Evolutionary conservation across 2,888 invertebrate species (phyloP).

Genomic region (Dolichopus griseipennis): DNA sequence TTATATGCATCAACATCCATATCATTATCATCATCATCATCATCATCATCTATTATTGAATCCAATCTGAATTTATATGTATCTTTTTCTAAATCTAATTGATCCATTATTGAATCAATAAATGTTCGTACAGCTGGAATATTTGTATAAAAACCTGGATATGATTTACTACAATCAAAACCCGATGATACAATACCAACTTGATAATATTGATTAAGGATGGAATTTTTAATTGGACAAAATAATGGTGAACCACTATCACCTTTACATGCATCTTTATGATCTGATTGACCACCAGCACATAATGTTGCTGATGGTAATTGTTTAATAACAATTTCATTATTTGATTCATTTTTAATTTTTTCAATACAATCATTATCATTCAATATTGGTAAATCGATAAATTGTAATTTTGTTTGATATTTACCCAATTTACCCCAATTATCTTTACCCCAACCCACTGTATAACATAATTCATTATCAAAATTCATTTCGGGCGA

Average conservation of each 20-base stretch:
- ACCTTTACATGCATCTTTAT: conserved; percentile 27
- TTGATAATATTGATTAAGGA: conserved; percentile 8
- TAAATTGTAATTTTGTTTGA: background rate
- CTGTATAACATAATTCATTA: conserved; percentile 20
- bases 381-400: background rate
- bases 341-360: background rate
- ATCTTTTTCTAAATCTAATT: no score
- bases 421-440: background rate
- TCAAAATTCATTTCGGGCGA: conserved; percentile 41
- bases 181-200: conserved; percentile 51
- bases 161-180: conserved; percentile 57
- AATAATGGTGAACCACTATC: conserved; percentile 57
- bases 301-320: conserved; percentile 60
- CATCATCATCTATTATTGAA: no score
- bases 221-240: conserved; percentile 44
- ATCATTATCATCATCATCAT: no score
- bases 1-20: no score
- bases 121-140: background rate
- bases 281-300: conserved; percentile 58
- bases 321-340: conserved; percentile 50
- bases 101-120: background rate
- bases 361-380: background rate
- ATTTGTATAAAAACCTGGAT: conserved; percentile 59
- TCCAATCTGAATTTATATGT: no score
- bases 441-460: conserved; percentile 18